Base-by-base conservation (phyloP, 2,888 invertebrate species). In the Polia nebulosa region DNA sequence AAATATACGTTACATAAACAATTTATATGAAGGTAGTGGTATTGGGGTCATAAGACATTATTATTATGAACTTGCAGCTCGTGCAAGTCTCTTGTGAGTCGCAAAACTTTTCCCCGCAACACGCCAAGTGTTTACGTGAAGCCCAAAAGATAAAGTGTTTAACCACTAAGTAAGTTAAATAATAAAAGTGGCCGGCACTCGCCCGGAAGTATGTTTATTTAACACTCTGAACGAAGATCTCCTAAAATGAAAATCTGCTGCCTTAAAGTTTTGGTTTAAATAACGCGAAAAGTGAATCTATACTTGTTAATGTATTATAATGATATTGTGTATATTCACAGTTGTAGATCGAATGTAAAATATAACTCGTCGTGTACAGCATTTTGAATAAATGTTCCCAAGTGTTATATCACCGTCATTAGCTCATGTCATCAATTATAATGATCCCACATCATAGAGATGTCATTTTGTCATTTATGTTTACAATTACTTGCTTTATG, bases 401-500 rank as follows among this genome's bases (percentile, higher is more conserved):
- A 65, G 70, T 78, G 64, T 75, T 71, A 41, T 47, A 51, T 65
- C 47, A 72, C 51, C 44, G 34, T 60, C 64, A 74, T 72, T 78
- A 69, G 66, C 32, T 56, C 57, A 32, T 36, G 27, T 58, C 66
- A 58, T 64, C 34, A 58, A 51, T 41, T 56, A 57, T 45, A 75
- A 57, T 51, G 52, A 58, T 45, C 60, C 34, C 55, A 57, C 79
- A 75, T 67, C 32, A 68, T 78, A 77, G 64, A 65, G 45, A 65
- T 78, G 69, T 67, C 67, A 80, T 72, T 56, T 47, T 39, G 36
- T 81, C 45, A 58, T 69, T 67, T 76, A 76, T 71, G 60, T 78
- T 80, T 72, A 53, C 70, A 78, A 78, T 69, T 69, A 70, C 62
- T 74, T 72, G 76, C 84, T 81, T 79, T 69, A 73, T 76, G 66